Evolutionary conservation across 2,797 vertebrate genomes (phyloP), one percentile per base, ranked within the genome.

Genomic region (Denticeps clupeoides): DNA sequence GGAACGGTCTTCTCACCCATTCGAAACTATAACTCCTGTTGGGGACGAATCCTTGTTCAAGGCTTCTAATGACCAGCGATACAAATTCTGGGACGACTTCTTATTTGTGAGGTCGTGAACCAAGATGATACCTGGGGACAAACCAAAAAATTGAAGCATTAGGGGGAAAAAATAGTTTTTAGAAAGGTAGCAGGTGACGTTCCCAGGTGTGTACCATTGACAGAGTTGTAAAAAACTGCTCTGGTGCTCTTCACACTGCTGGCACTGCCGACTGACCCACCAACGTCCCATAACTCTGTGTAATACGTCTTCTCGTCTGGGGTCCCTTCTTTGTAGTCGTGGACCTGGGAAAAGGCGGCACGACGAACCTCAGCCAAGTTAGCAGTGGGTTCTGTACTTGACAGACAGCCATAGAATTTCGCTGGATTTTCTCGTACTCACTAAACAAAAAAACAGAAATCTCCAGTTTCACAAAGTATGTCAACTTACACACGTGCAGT

Each of bases 91-190:
- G 3, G 90, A 95, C 23, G 95, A 99, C 64, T 99, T 99, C 71
- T 97, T 99, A 73, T 99, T 99, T 47, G 95, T 98, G 80, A 98
- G 80, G 71, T 99, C 93, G 6, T 99, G 95, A 1, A 98, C 93
- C 73, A 99, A 79, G 77, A 99, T 87, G 69, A 99, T 95, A 40
- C 95, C 95, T 99, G 48, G 38, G n/a, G n/a, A 67, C 53, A 33
- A n/a, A n/a, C n/a, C n/a, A n/a, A n/a, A n/a, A n/a, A n/a, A n/a
- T n/a, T n/a, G n/a, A n/a, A n/a, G n/a, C n/a, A n/a, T n/a, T n/a
- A n/a, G n/a, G n/a, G n/a, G n/a, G n/a, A n/a, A n/a, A n/a, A n/a
- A n/a, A n/a, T n/a, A n/a, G n/a, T n/a, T n/a, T n/a, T n/a, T n/a
- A n/a, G n/a, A n/a, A n/a, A n/a, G n/a, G n/a, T n/a, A n/a, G n/a